Evolutionary conservation across 2,888 invertebrate species (phyloP), one percentile per base, ranked within the genome.

Genomic region (Nipponacmea schrenckii): DNA sequence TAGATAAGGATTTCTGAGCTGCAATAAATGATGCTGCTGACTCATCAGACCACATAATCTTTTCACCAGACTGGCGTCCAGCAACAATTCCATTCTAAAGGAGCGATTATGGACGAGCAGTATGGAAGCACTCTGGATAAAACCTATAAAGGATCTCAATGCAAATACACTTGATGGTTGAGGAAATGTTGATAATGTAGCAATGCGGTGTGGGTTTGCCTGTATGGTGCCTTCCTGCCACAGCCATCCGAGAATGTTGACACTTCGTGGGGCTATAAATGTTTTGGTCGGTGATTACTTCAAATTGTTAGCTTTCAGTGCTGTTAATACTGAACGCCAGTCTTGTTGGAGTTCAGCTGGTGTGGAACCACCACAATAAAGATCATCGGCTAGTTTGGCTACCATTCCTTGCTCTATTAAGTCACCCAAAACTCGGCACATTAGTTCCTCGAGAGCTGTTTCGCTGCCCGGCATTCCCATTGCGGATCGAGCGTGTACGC

Each of bases 391-490:
- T 7, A 77, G 63, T 62, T 77, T 78, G 14, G 74, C 71, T 7
- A 79, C 76, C 46, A 20, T 68, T 39, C 75, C 75, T 2, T 74
- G 72, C 46, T 74, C 73, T 5, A 77, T 14, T 5, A 64, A 64
- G 56, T 77, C 72, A 4, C 79, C 80, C 8, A 80, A 66, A 5
- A 79, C 75, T 14, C 72, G 66, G 45, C 70, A 73, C 73, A 77
- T 78, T 5, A 81, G 62, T 31, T 79, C 80, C 39, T 79, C 79
- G 15, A 69, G 46, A 2, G 74, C 74, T 8, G 80, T 81, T 64
- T 81, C 80, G 7, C 78, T 76, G 0, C 74, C 79, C 3, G 79
- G 79, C 75, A 80, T 82, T 3, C 77, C 80, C 79, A 78, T 81
- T 3, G 78, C 79, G 63, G 71, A 77, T 17, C 78, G 27, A 2